A percentile compares a stretch with the other conserved stretches of the same genome.
phyloP scores from a whole-genome alignment of 2,113 vertebrate genomes.

The Eolophus roseicapilla region DNA sequence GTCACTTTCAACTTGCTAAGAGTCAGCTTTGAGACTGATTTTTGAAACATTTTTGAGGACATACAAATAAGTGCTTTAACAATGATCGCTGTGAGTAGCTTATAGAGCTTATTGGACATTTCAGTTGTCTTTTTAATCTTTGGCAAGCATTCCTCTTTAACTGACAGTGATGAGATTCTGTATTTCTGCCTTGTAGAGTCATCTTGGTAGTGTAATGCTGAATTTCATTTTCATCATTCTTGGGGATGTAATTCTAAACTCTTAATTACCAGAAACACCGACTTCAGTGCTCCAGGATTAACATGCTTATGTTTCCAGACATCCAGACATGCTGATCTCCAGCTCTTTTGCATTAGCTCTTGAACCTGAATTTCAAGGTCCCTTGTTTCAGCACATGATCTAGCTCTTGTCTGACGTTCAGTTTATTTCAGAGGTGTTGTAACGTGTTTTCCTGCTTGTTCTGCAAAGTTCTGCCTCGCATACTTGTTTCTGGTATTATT shows the following conservation, averaged over 20 bases:
- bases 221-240: constrained; percentile 49
- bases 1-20: not conserved
- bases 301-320: not conserved
- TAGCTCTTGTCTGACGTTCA: constrained; percentile 61
- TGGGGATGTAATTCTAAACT: constrained; percentile 51
- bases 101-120: constrained; percentile 33
- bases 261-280: constrained; percentile 16
- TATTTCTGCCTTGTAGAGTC: constrained; percentile 21
- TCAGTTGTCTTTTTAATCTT: constrained; percentile 42
- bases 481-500: constrained; percentile 38
- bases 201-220: constrained; percentile 26
- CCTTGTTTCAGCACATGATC: constrained; percentile 26
- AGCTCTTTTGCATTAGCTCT: constrained; percentile 49
- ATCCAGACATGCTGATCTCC: constrained; percentile 11
- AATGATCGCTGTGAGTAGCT: constrained; percentile 45
- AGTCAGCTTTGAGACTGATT: constrained; percentile 32
- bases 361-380: constrained; percentile 9
- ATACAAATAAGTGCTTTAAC: constrained; percentile 44
- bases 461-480: constrained; percentile 69
- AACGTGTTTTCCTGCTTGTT: constrained; percentile 53
- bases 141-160: constrained; percentile 48
- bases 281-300: not conserved
- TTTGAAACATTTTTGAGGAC: constrained; percentile 23
- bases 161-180: constrained; percentile 51
- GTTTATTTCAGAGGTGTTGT: constrained; percentile 41